These are phyloP conservation scores for Eurystomus glaucurus DNA, from an alignment of 2,797 vertebrate genomes.

Conservation along the genomic window DNA sequence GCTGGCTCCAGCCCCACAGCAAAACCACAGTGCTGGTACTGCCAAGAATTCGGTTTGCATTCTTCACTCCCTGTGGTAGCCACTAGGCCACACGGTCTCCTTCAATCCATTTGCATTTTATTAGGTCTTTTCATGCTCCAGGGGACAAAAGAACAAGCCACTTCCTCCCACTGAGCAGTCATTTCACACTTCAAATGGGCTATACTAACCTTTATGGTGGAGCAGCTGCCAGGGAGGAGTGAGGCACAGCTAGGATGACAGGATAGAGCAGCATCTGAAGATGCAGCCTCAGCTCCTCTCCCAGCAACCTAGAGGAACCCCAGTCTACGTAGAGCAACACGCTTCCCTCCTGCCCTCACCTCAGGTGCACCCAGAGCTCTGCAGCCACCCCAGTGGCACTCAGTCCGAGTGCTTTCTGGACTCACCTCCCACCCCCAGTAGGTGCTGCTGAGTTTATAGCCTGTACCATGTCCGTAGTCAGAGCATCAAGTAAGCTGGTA, in stretches of 20 bases:
- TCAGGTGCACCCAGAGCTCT: background rate
- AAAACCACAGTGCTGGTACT: background rate
- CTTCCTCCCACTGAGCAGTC: slow-evolving; percentile 71
- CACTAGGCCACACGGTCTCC: slow-evolving; percentile 58
- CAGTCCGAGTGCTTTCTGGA: slow-evolving; percentile 32
- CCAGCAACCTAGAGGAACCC: background rate
- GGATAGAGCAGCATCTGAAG: background rate
- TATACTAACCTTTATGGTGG: slow-evolving; percentile 57
- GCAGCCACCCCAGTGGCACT: background rate
- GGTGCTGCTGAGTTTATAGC: slow-evolving; percentile 97
- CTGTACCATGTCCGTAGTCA: slow-evolving; percentile 99
- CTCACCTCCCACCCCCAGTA: slow-evolving; percentile 97
- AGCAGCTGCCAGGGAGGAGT: slow-evolving; percentile 58
- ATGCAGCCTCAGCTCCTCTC: background rate
- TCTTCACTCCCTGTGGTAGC: slow-evolving; percentile 47
- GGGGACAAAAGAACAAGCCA: slow-evolving; percentile 70
- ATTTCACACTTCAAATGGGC: slow-evolving; percentile 73
- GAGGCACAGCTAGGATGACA: background rate
- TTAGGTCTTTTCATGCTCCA: slow-evolving; percentile 63
- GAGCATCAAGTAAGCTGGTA: slow-evolving; percentile 96
- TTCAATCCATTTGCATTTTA: slow-evolving; percentile 71
- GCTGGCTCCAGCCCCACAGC: slow-evolving; percentile 9
- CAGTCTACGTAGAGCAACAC: background rate
- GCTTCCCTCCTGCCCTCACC: background rate
- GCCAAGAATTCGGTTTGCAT: slow-evolving; percentile 38